Conservation (phyloP, 1,140 invertebrate species). For the Aphaenogaster rudis region DNA sequence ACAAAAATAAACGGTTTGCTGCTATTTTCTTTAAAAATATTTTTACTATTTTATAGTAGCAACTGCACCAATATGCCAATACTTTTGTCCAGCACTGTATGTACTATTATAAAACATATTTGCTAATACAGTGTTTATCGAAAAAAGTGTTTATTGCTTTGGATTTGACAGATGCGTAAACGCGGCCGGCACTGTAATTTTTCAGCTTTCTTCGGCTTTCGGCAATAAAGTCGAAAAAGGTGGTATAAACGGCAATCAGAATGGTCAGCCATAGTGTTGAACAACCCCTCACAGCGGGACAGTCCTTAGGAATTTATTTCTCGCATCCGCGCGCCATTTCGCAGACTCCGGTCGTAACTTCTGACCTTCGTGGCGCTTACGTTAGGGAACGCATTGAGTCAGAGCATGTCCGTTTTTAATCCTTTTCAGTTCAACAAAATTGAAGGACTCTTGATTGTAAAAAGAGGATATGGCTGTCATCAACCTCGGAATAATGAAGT, state of each 20-base stretch:
- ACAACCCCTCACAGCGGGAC: slow-evolving; percentile 39
- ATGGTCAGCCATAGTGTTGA: slow-evolving; percentile 8
- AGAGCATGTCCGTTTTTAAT: background rate
- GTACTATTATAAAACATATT: background rate
- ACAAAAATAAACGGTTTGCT: too few relatives aligned
- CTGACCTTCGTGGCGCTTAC: slow-evolving; percentile 41
- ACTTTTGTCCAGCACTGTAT: too few relatives aligned
- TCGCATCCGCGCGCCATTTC: slow-evolving; percentile 43
- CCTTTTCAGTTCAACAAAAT: background rate
- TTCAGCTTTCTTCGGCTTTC: background rate
- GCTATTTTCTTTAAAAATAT: too few relatives aligned
- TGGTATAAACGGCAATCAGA: slow-evolving; percentile 30
- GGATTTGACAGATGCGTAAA: slow-evolving; percentile 7
- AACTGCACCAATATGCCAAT: too few relatives aligned
- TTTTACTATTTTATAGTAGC: too few relatives aligned
- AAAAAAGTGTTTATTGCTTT: background rate
- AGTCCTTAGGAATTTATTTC: slow-evolving; percentile 56
- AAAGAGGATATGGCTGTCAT: background rate
- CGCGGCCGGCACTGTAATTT: slow-evolving; percentile 1
- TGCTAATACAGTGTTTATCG: background rate
- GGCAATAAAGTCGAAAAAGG: slow-evolving; percentile 42
- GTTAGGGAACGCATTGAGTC: slow-evolving; percentile 19
- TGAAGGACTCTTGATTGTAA: background rate
- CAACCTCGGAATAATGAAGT: background rate
- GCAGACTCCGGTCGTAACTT: slow-evolving; percentile 60